Percentiles rank a stretch among this genome's conserved stretches.
Evolutionary conservation across 2,797 vertebrate genomes (phyloP).

Genomic region (Phataginus tricuspis): DNA sequence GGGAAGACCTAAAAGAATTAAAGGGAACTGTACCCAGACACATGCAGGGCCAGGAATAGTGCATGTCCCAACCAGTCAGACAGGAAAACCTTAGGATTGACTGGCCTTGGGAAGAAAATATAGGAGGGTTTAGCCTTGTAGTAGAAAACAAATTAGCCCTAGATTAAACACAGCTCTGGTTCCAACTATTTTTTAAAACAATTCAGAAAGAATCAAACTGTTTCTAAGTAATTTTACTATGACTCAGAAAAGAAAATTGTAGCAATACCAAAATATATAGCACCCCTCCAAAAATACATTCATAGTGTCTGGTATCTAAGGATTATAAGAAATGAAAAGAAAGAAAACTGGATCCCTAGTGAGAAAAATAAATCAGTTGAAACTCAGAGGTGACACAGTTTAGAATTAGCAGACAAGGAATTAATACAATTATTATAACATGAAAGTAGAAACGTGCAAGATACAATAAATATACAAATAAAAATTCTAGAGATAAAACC

Average conservation of each 20-base stretch:
- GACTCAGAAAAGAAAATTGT: neutral
- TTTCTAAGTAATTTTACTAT: neutral
- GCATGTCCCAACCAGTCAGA: neutral
- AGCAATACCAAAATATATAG: neutral
- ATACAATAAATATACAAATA: neutral
- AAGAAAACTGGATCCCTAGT: neutral
- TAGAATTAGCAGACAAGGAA: neutral
- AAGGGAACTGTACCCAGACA: neutral
- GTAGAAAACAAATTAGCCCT: neutral
- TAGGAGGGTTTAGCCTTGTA: neutral
- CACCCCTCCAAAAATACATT: neutral
- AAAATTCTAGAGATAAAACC: neutral
- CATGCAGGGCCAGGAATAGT: neutral
- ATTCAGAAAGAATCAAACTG: neutral
- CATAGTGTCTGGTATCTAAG: neutral
- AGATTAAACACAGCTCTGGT: neutral
- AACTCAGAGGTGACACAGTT: neutral
- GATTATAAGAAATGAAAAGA: neutral
- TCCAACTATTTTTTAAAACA: neutral
- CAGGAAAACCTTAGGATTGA: neutral
- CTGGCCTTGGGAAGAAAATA: neutral
- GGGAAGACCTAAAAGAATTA: neutral
- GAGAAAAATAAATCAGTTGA: neutral
- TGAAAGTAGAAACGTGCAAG: neutral
- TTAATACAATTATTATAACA: neutral